Conservation (phyloP, 2,113 vertebrate genomes). For the Hemiprocne comata region DNA sequence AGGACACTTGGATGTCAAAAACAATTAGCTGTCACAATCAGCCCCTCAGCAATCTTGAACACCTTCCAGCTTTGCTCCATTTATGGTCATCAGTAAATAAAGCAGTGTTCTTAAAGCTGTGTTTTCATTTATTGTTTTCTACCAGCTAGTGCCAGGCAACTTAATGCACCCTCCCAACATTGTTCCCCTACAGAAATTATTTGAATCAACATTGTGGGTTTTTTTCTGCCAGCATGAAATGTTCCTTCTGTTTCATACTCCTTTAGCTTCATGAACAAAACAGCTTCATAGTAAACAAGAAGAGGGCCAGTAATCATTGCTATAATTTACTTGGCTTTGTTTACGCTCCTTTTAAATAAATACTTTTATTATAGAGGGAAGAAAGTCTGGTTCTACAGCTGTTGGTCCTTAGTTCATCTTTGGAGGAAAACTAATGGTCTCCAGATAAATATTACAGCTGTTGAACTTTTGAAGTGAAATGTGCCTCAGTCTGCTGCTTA, state of each 20-base stretch:
- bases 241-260: neutral
- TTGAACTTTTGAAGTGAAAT: neutral
- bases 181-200: neutral
- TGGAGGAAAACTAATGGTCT: neutral
- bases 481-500: neutral
- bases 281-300: neutral
- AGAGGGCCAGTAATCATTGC: neutral
- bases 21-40: conserved; percentile 49
- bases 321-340: neutral
- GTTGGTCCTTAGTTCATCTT: neutral
- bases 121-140: conserved; percentile 55
- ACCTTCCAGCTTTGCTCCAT: conserved; percentile 49
- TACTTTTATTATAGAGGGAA: neutral
- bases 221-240: neutral
- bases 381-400: neutral
- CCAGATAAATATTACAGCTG: neutral
- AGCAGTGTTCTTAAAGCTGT: conserved; percentile 20
- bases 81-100: conserved; percentile 54
- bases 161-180: neutral
- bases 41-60: conserved; percentile 5
- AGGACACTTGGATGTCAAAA: conserved; percentile 29
- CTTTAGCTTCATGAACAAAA: neutral
- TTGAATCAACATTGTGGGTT: neutral
- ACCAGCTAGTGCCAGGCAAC: conserved; percentile 57
- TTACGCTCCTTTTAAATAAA: neutral